Evolutionary conservation across 2,888 invertebrate species (phyloP).

Genomic region (Phaonia tiefii): DNA sequence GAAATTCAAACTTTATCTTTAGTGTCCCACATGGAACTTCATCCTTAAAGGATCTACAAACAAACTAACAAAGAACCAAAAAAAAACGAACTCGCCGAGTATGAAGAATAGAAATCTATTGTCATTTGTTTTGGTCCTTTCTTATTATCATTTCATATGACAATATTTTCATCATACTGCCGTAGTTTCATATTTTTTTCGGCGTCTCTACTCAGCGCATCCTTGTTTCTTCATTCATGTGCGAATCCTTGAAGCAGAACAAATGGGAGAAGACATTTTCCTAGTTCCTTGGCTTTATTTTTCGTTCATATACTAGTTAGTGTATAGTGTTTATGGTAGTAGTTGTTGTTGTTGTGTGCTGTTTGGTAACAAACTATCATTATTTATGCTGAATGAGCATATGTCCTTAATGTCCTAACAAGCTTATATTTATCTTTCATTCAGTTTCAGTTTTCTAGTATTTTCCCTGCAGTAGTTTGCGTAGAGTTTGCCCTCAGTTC

Average conservation of each 20-base stretch:
- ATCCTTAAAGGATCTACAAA: constrained; percentile 15
- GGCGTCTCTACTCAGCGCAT: not conserved
- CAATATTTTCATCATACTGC: constrained; percentile 29
- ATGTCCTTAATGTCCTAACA: constrained; percentile 64
- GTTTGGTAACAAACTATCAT: constrained; percentile 35
- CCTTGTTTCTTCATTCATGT: not conserved
- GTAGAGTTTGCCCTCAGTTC: not conserved
- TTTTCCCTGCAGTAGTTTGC: constrained; percentile 1
- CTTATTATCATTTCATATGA: constrained; percentile 27
- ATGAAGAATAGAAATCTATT: not conserved
- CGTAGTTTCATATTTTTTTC: not conserved
- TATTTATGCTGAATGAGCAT: constrained; percentile 66
- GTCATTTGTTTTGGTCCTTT: not conserved
- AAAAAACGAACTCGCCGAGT: not conserved
- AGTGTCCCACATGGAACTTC: not conserved
- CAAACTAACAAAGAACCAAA: not conserved
- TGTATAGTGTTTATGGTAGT: not conserved
- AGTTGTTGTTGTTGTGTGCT: not conserved
- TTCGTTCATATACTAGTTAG: not conserved
- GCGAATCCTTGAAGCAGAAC: not conserved
- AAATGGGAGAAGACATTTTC: not conserved
- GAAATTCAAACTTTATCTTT: constrained; percentile 1
- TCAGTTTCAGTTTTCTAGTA: constrained; percentile 14
- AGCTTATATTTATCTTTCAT: constrained; percentile 59
- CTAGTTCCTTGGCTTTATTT: not conserved